Conservation (phyloP, 2,797 vertebrate genomes). For the Falco concolor region DNA sequence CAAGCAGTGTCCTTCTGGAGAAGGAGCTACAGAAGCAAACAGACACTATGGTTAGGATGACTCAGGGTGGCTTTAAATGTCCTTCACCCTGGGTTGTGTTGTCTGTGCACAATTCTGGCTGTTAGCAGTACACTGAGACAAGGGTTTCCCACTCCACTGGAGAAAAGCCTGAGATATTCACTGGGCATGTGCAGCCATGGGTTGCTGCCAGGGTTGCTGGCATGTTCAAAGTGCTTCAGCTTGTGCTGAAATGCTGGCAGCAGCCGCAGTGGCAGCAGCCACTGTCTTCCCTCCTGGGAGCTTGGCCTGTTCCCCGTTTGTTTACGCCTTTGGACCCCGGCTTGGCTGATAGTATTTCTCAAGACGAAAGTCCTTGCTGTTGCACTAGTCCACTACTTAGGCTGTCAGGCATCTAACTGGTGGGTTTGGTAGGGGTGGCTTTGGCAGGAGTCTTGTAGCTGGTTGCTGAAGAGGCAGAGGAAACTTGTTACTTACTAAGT, state of each 20-base stretch:
- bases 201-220: neutral
- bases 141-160: accelerated
- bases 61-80: neutral
- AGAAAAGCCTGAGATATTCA: accelerated
- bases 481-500: neutral
- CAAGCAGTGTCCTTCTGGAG: neutral
- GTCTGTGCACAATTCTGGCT: neutral
- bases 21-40: neutral
- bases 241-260: neutral
- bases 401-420: accelerated
- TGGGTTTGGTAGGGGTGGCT: neutral
- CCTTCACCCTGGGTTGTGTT: neutral
- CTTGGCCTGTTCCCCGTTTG: neutral
- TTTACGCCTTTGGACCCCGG: neutral
- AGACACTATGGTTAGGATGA: too few species aligned
- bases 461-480: neutral
- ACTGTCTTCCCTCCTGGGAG: neutral
- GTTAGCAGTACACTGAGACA: neutral
- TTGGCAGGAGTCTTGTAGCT: neutral
- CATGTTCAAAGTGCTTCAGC: neutral
- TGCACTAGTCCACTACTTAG: neutral
- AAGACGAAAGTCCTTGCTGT: neutral
- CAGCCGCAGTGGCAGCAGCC: neutral
- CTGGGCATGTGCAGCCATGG: neutral
- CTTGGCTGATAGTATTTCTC: neutral